A percentile compares a stretch with the other conserved stretches of the same genome.
These are phyloP conservation scores for Luehdorfia chinensis DNA, from an alignment of 1,140 invertebrate genomes.

Conservation along the genomic window DNA sequence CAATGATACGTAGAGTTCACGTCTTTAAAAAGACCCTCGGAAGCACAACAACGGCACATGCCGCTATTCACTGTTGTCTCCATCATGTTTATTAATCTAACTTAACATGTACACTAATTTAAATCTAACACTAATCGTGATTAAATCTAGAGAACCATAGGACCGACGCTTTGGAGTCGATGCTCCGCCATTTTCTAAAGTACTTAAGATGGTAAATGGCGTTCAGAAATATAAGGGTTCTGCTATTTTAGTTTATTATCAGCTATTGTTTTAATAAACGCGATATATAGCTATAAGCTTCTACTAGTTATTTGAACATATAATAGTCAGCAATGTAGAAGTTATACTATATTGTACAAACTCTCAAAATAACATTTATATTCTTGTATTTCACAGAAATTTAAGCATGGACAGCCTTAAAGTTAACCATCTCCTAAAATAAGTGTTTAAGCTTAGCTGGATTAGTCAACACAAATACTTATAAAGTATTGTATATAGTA, in stretches of 20 bases:
- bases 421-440: too few relatives aligned
- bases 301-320: too few relatives aligned
- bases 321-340: too few relatives aligned
- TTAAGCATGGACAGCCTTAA: too few relatives aligned
- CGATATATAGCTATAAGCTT: neutral
- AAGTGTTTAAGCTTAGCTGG: too few relatives aligned
- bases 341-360: too few relatives aligned
- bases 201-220: neutral
- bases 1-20: slow-evolving; percentile 50
- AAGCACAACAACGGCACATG: slow-evolving; percentile 66
- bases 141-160: slow-evolving; percentile 26
- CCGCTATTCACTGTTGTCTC: slow-evolving; percentile 36
- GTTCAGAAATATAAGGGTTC: slow-evolving; percentile 14
- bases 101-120: slow-evolving; percentile 35
- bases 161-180: slow-evolving; percentile 36
- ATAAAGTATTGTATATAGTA: too few relatives aligned
- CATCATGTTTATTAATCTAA: slow-evolving; percentile 44
- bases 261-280: neutral
- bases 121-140: slow-evolving; percentile 26
- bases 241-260: neutral
- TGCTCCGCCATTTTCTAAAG: slow-evolving; percentile 54
- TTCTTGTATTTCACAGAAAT: too few relatives aligned
- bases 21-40: slow-evolving; percentile 60
- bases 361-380: too few relatives aligned
- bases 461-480: too few relatives aligned